Base-by-base conservation (phyloP, 2,888 invertebrate genomes). In the Lasioglossum marginatum region DNA sequence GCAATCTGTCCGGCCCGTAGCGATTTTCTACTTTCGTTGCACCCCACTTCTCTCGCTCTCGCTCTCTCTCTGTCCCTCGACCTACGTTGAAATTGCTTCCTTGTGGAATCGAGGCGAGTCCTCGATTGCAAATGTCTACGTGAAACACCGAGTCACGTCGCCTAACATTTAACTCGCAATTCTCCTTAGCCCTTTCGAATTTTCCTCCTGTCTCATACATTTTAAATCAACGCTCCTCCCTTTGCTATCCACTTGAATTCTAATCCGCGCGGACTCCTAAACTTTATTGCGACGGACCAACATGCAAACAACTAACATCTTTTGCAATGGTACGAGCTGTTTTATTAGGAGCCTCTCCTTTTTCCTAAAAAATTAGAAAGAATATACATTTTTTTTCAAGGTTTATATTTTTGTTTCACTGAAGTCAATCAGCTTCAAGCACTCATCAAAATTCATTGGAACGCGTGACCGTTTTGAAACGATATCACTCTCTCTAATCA, bases 1-100 rank as follows among this genome's bases (percentile, higher is more conserved):
- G 60, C 63, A 57, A 63, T 60, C 72, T 72, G 79, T 72, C 63
- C 79, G n/a, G 66, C 70, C 40, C 40, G 40, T 45, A 66, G 66
- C 66, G 63, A 66, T 77, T 63, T 77, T 66, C 34, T 68, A 68
- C 68, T 68, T 68, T 68, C 37, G 37, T 68, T 31, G 60, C 63
- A 34, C 23, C 68, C 37, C 34, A 1, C 52, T 52, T 52, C 19
- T 31, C 66, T 68, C 68, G 0, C 66, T 12, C 27, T 10, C 2
- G 1, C 37, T 37, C 66, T 12, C 40, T 5, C 43, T 45, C 43
- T 14, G 12, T 31, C 43, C 31, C 27, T 14, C 60, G 14, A 1
- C 16, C n/a, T 27, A 19, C 52, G 52, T n/a, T 31, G 45, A 72
- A 45, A 72, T 72, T 72, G 45, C 72, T 72, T 72, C 70, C 43